phyloP scores from a whole-genome alignment of 2,888 invertebrate genomes.

The Tridacna gigas region DNA sequence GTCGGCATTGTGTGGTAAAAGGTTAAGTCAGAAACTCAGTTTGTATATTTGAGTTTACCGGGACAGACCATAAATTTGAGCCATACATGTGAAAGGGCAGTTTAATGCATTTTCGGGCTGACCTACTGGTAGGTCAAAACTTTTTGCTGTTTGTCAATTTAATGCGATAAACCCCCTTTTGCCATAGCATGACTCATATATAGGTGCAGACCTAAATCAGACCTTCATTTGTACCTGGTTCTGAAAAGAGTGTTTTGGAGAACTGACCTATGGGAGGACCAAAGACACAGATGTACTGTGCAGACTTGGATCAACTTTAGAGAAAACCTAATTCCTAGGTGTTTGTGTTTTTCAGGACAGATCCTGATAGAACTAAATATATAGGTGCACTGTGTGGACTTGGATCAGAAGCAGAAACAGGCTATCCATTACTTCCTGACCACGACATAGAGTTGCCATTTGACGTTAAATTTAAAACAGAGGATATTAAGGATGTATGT shows the following conservation, averaged over 20 bases:
- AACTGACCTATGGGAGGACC: neutral
- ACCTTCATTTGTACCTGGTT: too few species aligned
- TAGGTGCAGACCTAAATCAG: too few species aligned
- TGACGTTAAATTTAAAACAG: conserved; percentile 86
- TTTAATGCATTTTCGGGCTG: too few species aligned
- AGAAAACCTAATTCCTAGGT: neutral
- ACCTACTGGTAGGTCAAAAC: too few species aligned
- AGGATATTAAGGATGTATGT: conserved; percentile 75
- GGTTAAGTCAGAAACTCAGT: too few species aligned
- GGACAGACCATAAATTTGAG: too few species aligned
- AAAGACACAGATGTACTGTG: neutral
- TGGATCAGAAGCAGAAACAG: conserved; percentile 88
- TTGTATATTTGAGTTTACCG: too few species aligned
- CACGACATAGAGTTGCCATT: conserved; percentile 93
- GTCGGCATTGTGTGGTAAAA: too few species aligned
- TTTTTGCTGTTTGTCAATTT: too few species aligned
- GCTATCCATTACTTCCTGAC: conserved; percentile 89
- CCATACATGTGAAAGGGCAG: too few species aligned
- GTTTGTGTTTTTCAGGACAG: conserved; percentile 85
- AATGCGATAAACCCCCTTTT: too few species aligned
- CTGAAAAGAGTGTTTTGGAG: neutral
- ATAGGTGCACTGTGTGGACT: conserved; percentile 94
- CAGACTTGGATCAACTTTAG: neutral
- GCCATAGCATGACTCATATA: too few species aligned
- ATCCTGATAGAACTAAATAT: conserved; percentile 88